A percentile compares a stretch with the other conserved stretches of the same genome.
Evolutionary conservation across 2,113 vertebrate genomes (phyloP).

Genomic region (Oxyruncus cristatus): DNA sequence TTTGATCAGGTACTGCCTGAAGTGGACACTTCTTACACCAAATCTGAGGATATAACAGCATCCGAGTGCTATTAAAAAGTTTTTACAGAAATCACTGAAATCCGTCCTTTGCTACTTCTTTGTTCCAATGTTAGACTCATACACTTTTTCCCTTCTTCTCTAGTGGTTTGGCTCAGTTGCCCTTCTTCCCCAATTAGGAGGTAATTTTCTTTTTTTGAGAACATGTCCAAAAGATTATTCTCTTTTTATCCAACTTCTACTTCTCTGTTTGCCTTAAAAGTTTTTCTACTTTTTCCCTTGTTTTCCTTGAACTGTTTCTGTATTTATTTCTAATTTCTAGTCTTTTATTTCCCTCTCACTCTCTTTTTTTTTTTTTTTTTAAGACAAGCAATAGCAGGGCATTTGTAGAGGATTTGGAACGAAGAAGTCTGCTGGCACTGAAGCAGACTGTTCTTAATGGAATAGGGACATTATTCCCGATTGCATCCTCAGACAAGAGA

Average conservation of each 20-base stretch:
- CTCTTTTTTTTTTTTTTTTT: background rate
- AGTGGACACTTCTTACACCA: background rate
- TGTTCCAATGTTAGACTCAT: background rate
- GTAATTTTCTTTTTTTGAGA: background rate
- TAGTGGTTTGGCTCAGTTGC: background rate
- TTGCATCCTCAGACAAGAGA: background rate
- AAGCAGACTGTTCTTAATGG: background rate
- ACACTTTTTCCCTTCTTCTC: background rate
- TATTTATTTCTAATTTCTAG: background rate
- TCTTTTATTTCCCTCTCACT: background rate
- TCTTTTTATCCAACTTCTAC: background rate
- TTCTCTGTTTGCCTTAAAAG: background rate
- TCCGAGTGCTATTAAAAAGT: background rate
- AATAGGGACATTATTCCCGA: background rate
- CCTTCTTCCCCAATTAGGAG: background rate
- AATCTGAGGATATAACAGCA: background rate
- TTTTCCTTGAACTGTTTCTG: background rate
- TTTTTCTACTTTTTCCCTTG: background rate
- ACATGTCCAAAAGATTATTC: background rate
- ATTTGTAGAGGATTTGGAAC: background rate
- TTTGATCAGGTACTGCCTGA: background rate
- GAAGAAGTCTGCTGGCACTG: background rate
- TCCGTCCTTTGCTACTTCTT: background rate
- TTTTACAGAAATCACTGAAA: background rate
- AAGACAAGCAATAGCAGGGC: background rate